Evolutionary conservation across 2,888 invertebrate species (phyloP).

Genomic region (Cantharis lateralis): DNA sequence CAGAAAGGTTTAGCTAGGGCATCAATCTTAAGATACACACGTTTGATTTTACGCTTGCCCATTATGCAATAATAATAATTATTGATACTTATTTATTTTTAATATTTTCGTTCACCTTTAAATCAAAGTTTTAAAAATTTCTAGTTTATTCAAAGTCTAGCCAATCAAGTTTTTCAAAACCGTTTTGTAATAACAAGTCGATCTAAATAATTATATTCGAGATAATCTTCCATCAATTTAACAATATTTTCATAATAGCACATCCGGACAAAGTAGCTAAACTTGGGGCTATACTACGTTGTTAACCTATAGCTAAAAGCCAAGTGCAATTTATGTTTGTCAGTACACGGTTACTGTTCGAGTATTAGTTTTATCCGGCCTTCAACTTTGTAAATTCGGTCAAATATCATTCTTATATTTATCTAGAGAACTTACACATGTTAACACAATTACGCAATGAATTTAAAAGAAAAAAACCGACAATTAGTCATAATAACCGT

Average conservation of each 20-base stretch:
- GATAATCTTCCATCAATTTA: conserved; percentile 3
- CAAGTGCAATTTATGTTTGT: conserved; percentile 27
- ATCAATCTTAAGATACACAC: not conserved
- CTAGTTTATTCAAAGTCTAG: not conserved
- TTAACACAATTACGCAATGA: conserved; percentile 18
- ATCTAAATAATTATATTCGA: not conserved
- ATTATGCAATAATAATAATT: not conserved
- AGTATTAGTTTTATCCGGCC: conserved; percentile 22
- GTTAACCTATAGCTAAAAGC: conserved; percentile 26
- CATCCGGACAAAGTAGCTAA: conserved; percentile 17
- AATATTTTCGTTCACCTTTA: not conserved
- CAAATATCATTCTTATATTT: conserved; percentile 29
- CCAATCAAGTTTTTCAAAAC: conserved; percentile 3
- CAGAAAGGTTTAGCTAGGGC: not conserved
- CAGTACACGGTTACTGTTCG: conserved; percentile 16
- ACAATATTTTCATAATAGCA: conserved; percentile 16
- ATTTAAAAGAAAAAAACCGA: conserved; percentile 20
- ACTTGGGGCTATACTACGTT: conserved; percentile 9
- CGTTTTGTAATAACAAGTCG: conserved; percentile 4
- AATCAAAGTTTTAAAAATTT: not conserved
- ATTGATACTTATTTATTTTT: not conserved
- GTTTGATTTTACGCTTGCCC: not conserved
- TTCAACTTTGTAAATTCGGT: conserved; percentile 37
- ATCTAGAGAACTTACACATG: conserved; percentile 21
- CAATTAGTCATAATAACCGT: conserved; percentile 18